Evolutionary conservation across 2,113 vertebrate genomes (phyloP).

Genomic region (Ovibos moschatus): DNA sequence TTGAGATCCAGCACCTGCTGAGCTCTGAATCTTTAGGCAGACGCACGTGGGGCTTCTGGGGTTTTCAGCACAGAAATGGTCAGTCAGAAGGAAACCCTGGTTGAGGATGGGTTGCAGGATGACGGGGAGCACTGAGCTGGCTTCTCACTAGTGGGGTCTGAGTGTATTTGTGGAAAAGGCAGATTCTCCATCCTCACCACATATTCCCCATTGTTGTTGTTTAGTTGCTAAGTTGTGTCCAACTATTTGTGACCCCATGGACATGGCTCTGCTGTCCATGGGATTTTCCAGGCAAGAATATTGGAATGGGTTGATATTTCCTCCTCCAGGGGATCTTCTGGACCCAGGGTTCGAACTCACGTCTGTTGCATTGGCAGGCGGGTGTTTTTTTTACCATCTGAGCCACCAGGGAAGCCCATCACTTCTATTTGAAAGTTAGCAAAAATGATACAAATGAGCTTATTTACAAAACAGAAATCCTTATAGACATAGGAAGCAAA

Average conservation of each 20-base stretch:
- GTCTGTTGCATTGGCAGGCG: background rate
- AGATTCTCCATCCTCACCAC: background rate
- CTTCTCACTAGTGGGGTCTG: background rate
- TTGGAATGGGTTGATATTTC: background rate
- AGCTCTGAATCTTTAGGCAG: background rate
- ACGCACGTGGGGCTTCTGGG: rapidly evolving
- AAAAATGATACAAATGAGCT: background rate
- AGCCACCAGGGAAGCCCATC: background rate
- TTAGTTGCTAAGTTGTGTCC: background rate
- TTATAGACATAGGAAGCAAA: background rate
- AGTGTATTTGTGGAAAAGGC: background rate
- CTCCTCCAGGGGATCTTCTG: background rate
- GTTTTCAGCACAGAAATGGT: background rate
- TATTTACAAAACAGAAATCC: background rate
- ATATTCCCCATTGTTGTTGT: background rate
- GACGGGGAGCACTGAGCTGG: too few relatives aligned
- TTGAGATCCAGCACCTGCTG: background rate
- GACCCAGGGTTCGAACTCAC: background rate
- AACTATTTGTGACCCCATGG: background rate
- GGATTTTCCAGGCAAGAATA: background rate
- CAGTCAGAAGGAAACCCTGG: background rate
- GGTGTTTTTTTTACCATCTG: background rate
- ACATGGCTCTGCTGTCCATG: background rate
- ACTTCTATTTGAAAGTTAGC: background rate
- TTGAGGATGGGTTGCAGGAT: background rate